A percentile compares a stretch with the other conserved stretches of the same genome.
These are phyloP conservation scores for Peromyscus californicus DNA, from an alignment of 2,113 vertebrate genomes.

Conservation along the genomic window DNA sequence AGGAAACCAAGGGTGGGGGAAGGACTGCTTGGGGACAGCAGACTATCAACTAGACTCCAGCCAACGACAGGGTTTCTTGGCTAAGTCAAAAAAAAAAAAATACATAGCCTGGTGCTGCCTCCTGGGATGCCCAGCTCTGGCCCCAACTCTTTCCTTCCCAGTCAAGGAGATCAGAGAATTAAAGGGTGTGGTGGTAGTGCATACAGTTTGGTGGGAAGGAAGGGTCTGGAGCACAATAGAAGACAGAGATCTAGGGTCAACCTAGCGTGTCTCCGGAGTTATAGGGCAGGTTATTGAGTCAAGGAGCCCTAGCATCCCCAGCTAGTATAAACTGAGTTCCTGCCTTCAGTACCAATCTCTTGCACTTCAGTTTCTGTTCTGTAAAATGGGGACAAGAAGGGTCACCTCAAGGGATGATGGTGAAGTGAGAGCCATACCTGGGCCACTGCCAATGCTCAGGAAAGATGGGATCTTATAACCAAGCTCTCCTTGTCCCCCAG, in stretches of 20 bases:
- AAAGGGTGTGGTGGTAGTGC: not conserved
- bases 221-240: not conserved
- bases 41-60: not conserved
- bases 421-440: not conserved
- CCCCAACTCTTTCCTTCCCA: not conserved
- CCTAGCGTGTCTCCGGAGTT: accelerated
- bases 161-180: not conserved
- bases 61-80: not conserved
- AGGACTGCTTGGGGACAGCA: not conserved
- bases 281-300: too few relatives aligned
- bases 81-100: not conserved
- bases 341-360: not conserved
- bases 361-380: not conserved
- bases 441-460: not conserved
- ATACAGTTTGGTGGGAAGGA: not conserved
- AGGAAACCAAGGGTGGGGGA: slow-evolving; percentile 46
- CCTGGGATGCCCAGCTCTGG: not conserved
- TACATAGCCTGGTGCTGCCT: accelerated
- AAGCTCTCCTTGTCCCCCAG: not conserved
- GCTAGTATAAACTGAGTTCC: not conserved
- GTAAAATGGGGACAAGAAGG: not conserved
- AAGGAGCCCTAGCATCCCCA: not conserved
- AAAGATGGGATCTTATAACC: not conserved
- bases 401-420: accelerated
- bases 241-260: not conserved